Conservation (phyloP, 2,113 vertebrate species). For the Xenotilapia longispinis region DNA sequence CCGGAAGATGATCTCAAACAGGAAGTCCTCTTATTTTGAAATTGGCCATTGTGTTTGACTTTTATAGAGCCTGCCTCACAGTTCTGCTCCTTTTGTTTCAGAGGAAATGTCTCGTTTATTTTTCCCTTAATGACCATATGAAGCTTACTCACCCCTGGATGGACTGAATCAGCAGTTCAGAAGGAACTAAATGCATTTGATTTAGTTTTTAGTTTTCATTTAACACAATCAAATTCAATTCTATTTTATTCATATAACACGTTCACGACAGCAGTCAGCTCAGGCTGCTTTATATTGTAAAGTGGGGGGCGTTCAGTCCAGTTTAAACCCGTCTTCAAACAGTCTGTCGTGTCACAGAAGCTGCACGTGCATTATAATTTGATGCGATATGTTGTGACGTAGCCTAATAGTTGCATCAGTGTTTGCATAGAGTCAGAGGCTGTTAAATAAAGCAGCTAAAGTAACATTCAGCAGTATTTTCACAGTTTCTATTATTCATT, state of each 20-base stretch:
- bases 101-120: neutral
- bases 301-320: neutral
- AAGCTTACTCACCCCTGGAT: neutral
- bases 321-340: neutral
- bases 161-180: neutral
- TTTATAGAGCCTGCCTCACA: neutral
- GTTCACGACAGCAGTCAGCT: neutral
- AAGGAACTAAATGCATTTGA: neutral
- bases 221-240: neutral
- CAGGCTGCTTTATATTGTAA: neutral
- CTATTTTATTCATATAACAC: neutral
- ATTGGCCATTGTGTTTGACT: accelerated
- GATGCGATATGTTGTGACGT: neutral
- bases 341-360: accelerated
- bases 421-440: neutral
- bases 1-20: neutral
- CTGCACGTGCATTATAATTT: neutral
- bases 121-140: accelerated
- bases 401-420: neutral
- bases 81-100: neutral
- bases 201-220: neutral
- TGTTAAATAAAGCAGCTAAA: neutral
- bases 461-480: neutral
- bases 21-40: neutral
- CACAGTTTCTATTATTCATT: neutral